These are phyloP conservation scores for Patella ulyssiponensis DNA, from an alignment of 2,888 invertebrate genomes.

Conservation along the genomic window DNA sequence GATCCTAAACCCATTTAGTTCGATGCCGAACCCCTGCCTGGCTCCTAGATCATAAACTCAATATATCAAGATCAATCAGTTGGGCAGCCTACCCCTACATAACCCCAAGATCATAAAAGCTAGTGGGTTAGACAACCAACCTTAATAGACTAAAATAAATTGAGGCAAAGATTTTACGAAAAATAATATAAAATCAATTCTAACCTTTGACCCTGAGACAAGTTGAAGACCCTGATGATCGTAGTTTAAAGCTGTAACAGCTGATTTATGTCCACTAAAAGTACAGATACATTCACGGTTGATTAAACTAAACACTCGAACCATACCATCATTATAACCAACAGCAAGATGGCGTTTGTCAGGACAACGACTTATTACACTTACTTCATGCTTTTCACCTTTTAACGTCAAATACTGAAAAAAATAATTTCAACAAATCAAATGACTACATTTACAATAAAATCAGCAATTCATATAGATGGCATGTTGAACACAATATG, in stretches of 20 bases:
- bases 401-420: slow-evolving; percentile 82
- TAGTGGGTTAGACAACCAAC: background rate
- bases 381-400: slow-evolving; percentile 87
- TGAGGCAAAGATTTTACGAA: background rate
- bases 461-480: too few species aligned
- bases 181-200: background rate
- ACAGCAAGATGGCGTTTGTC: slow-evolving; percentile 87
- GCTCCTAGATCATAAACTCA: too few species aligned
- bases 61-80: too few species aligned
- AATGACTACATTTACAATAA: background rate
- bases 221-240: slow-evolving; percentile 87
- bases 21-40: too few species aligned
- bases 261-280: slow-evolving; percentile 87
- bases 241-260: slow-evolving; percentile 86
- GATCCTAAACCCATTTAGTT: too few species aligned
- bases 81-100: too few species aligned
- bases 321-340: slow-evolving; percentile 91
- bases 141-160: background rate
- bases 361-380: slow-evolving; percentile 83
- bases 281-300: slow-evolving; percentile 79
- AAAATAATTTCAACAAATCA: slow-evolving; percentile 42
- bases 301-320: slow-evolving; percentile 86
- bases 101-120: too few species aligned
- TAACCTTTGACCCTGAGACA: slow-evolving; percentile 88
- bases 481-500: background rate